These are phyloP conservation scores for Galerucella calmariensis DNA, from an alignment of 2,888 invertebrate species.

Conservation along the genomic window DNA sequence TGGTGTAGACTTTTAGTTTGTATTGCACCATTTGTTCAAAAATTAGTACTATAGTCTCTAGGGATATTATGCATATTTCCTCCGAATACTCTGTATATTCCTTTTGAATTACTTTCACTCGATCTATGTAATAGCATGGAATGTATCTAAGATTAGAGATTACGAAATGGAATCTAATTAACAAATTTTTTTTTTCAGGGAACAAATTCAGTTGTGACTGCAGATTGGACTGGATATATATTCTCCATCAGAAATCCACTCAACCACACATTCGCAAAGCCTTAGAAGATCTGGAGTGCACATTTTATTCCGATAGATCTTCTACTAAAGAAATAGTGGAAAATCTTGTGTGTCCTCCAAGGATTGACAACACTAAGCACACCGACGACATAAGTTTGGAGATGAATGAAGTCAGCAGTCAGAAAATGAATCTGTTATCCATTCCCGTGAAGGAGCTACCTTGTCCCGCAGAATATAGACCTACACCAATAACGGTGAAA, in stretches of 20 bases:
- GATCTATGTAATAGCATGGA: too few relatives aligned
- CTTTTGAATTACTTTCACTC: too few relatives aligned
- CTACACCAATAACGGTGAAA: conserved; percentile 55
- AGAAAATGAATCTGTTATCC: conserved; percentile 27
- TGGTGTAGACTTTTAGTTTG: too few relatives aligned
- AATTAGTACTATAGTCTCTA: too few relatives aligned
- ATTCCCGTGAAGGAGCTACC: conserved; percentile 59
- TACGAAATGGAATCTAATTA: not conserved
- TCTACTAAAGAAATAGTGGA: conserved; percentile 33
- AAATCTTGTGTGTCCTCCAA: conserved; percentile 36
- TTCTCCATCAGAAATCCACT: conserved; percentile 78
- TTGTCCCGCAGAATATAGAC: conserved; percentile 60
- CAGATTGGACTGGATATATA: conserved; percentile 83
- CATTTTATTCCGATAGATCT: conserved; percentile 66
- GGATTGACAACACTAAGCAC: conserved; percentile 21
- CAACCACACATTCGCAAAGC: conserved; percentile 76
- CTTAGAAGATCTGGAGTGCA: conserved; percentile 78
- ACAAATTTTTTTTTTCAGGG: conserved; percentile 68
- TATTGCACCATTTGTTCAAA: too few relatives aligned
- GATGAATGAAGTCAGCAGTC: not conserved
- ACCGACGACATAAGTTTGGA: not conserved
- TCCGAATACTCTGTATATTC: too few relatives aligned
- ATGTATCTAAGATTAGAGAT: too few relatives aligned
- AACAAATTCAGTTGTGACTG: conserved; percentile 88
- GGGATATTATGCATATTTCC: too few relatives aligned